Evolutionary conservation across 2,888 invertebrate genomes (phyloP), one percentile per base, ranked within the genome.

Genomic region (Herminia tarsipennalis): DNA sequence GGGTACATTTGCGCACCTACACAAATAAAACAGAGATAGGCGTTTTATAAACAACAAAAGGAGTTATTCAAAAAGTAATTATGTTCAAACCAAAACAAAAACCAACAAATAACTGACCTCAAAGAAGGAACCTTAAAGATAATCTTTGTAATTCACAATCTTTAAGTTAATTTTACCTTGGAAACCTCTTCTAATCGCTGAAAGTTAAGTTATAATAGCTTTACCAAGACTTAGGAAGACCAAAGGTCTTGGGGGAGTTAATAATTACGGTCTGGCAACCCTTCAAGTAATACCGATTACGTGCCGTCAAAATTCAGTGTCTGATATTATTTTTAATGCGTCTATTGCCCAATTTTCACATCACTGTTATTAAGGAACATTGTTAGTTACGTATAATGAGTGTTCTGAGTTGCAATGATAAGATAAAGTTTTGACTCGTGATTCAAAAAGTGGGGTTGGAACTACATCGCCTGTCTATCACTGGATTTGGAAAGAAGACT

Each of bases 191-290:
- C 41, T 58, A 42, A 58, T 58, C 59, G 22, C 32, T 55, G 27
- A n/a, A 30, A 43, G 39, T 44, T 30, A 57, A 57, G 51, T 55
- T 62, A 48, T 55, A 61, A 62, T 58, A 43, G 47, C 51, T 48
- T 45, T 44, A 30, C 27, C 28, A 42, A 58, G 51, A 35, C 55
- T 38, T 43, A 13, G 28, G 36, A 34, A 51, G 32, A 40, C 46
- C 32, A 49, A 12, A 40, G 44, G 46, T 49, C 54, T 34, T 50
- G 21, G 32, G 46, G 37, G 57, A 50, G 39, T 41, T 58, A 28
- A 61, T 62, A 58, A 58, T 55, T 38, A 45, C 43, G 21, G 47
- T 45, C 20, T 40, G 32, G 33, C 40, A 37, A 25, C 45, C 25
- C 36, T 44, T 35, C 5, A 17, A 5, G 10, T 34, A 39, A 40